Evolutionary conservation across 2,888 invertebrate species (phyloP), one percentile per base, ranked within the genome.

Genomic region (Epiblema foenella): DNA sequence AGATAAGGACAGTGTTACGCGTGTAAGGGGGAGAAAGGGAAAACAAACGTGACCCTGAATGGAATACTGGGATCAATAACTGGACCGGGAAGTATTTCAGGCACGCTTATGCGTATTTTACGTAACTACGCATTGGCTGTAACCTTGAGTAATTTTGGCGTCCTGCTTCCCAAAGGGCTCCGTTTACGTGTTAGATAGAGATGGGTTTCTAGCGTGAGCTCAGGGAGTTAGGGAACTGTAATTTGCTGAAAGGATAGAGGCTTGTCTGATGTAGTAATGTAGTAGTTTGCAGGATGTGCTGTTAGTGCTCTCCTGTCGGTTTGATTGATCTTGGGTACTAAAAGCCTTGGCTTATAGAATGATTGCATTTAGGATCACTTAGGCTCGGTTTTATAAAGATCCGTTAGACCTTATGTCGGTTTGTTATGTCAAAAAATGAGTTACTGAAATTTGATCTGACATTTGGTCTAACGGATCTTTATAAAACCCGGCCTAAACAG

Each of bases 11-110:
- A 70, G 11, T 46, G 62, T 11, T 66, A 78, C 73, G 58, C 0
- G 81, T 63, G 2, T 70, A 81, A 87, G 71, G 72, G 80, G 76
- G 85, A 84, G n/a, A 64, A 73, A 54, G 69, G 71, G 80, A 82
- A 86, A 88, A 89, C 86, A 89, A 80, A 74, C 18, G 76, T 86
- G 88, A 87, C 89, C 89, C 79, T 89, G 89, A 88, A 85, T 79
- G 84, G 81, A 80, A 79, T 65, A 65, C 75, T n/a, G 64, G 74
- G 86, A 88, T 89, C 87, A 83, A 87, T 88, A 88, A 74, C 69
- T 75, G 77, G 77, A 73, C 63, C 66, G 37, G 69, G 75, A 65
- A 29, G 29, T n/a, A 20, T 15, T 18, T 29, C 20, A 18, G 71
- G 52, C 57, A 66, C 56, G 69, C 72, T 54, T 69, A 57, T 54